Evolutionary conservation across 2,113 vertebrate genomes (phyloP).

Genomic region (Podilymbus podiceps): DNA sequence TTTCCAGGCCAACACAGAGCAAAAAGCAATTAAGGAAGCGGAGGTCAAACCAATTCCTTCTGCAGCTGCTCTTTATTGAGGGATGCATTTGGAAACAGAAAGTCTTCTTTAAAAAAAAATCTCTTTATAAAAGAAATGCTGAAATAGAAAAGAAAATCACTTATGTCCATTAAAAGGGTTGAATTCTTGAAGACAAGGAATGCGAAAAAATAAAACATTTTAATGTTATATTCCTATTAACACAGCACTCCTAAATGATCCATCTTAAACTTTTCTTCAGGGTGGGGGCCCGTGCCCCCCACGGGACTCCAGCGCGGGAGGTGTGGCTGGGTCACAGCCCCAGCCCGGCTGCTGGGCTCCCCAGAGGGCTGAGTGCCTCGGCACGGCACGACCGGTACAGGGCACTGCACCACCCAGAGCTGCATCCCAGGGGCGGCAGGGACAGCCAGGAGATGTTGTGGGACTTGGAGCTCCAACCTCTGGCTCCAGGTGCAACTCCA

Average conservation of each 20-base stretch:
- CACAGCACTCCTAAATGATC: background rate
- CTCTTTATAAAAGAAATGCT: background rate
- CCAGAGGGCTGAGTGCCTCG: background rate
- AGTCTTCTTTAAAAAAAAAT: background rate
- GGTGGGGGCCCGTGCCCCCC: rapidly evolving
- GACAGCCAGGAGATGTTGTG: background rate
- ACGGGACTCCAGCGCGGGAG: background rate
- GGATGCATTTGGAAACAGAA: background rate
- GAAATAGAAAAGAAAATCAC: background rate
- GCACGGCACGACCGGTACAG: rapidly evolving
- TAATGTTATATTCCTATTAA: background rate
- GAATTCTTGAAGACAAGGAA: background rate
- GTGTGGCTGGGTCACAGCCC: background rate
- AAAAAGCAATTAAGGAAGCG: constrained; percentile 58
- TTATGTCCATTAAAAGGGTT: background rate
- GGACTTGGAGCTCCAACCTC: background rate
- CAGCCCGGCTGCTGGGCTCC: background rate
- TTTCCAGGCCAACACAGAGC: constrained; percentile 10
- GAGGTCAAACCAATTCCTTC: constrained; percentile 49
- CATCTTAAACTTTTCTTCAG: background rate
- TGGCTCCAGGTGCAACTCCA: background rate
- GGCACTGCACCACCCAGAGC: background rate
- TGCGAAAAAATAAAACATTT: background rate
- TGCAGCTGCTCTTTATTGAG: background rate
- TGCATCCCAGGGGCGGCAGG: background rate